Conservation (phyloP, 2,888 invertebrate species). For the Lithophane socia region DNA sequence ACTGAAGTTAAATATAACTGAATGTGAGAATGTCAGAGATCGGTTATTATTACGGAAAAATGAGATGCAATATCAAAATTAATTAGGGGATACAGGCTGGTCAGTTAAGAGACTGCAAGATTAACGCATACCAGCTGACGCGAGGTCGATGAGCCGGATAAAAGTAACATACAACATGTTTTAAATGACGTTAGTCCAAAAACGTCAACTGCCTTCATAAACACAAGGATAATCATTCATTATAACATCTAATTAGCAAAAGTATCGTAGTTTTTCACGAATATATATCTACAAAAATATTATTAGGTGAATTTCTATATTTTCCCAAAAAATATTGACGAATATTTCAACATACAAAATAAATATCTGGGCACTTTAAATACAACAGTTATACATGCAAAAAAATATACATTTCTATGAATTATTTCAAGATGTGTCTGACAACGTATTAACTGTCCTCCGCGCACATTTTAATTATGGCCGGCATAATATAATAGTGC, state of each 20-base stretch:
- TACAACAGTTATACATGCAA: constrained; percentile 71
- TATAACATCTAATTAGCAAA: constrained; percentile 52
- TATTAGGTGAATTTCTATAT: constrained; percentile 45
- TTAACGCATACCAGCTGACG: constrained; percentile 14
- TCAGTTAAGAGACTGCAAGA: constrained; percentile 34
- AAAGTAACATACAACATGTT: constrained; percentile 19
- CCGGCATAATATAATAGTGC: constrained; percentile 83
- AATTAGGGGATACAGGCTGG: constrained; percentile 22
- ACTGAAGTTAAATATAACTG: constrained; percentile 27
- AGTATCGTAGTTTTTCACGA: constrained; percentile 43
- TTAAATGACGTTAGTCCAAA: constrained; percentile 33
- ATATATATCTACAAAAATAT: constrained; percentile 68
- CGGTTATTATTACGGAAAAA: constrained; percentile 37
- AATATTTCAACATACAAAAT: constrained; percentile 72
- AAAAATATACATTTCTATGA: constrained; percentile 70
- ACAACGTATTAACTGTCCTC: constrained; percentile 29
- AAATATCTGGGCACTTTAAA: constrained; percentile 71
- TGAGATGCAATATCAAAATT: constrained; percentile 48
- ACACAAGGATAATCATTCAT: constrained; percentile 44
- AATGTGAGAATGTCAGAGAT: constrained; percentile 56
- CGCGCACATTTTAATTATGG: constrained; percentile 75
- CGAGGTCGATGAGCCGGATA: constrained; percentile 29
- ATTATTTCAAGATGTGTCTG: constrained; percentile 61
- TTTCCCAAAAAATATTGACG: constrained; percentile 70
- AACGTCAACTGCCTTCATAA: constrained; percentile 27